Conservation (phyloP, 2,113 vertebrate species). For the Lasiurus borealis region DNA sequence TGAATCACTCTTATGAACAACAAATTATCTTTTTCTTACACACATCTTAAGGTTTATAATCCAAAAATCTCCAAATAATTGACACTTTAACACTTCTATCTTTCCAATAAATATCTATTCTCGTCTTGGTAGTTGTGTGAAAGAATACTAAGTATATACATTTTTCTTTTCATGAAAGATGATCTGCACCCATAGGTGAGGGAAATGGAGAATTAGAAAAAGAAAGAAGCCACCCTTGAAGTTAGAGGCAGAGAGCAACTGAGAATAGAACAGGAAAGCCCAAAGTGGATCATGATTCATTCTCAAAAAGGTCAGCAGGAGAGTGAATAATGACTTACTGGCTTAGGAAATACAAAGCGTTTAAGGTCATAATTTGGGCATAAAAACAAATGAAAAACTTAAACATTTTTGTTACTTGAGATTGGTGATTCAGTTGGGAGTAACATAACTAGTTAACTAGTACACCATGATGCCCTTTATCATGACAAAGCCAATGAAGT, state of each 20-base stretch:
- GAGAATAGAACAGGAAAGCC: conserved; percentile 25
- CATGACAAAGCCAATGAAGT: neutral
- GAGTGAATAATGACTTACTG: neutral
- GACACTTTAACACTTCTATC: neutral
- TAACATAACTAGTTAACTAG: neutral
- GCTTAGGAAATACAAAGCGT: neutral
- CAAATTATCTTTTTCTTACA: neutral
- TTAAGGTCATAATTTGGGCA: neutral
- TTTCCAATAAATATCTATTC: neutral
- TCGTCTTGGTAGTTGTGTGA: neutral
- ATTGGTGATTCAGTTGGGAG: neutral
- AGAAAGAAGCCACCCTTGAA: neutral
- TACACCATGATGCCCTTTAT: neutral
- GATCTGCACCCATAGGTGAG: neutral
- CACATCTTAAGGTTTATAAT: neutral
- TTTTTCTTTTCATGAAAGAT: neutral
- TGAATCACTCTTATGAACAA: neutral
- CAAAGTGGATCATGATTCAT: conserved; percentile 6
- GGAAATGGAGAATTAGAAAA: neutral
- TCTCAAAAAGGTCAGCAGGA: neutral
- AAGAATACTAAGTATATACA: neutral
- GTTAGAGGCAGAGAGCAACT: neutral
- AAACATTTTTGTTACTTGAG: neutral
- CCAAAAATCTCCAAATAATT: neutral
- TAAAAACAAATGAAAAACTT: conserved; percentile 4